A percentile compares a stretch with the other conserved stretches of the same genome.
phyloP scores from a whole-genome alignment of 2,113 vertebrate species.

The Cryptotis parvus region DNA sequence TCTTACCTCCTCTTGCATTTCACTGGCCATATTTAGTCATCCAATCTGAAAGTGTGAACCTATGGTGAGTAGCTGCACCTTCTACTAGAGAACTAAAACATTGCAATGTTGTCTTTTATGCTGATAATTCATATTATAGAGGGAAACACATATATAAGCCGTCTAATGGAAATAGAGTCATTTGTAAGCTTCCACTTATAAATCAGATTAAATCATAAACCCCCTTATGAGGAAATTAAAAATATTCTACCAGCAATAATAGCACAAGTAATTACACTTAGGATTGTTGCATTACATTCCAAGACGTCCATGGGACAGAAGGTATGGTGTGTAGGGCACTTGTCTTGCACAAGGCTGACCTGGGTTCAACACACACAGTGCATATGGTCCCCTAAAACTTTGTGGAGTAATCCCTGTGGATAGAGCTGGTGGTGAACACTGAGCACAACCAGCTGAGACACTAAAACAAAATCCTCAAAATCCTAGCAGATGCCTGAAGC shows the following conservation, averaged over 20 bases:
- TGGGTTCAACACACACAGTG: no score
- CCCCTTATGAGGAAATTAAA: background rate
- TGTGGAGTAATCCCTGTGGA: no score
- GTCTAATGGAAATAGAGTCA: background rate
- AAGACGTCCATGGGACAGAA: no score
- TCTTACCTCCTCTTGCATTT: accelerated
- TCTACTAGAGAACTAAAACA: background rate
- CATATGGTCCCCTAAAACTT: no score
- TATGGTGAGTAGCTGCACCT: background rate
- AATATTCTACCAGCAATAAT: background rate
- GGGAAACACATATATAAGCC: background rate
- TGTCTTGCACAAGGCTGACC: no score
- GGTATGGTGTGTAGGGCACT: no score
- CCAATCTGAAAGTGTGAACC: background rate
- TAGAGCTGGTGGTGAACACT: no score
- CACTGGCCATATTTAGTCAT: background rate
- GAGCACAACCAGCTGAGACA: no score
- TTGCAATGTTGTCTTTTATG: background rate
- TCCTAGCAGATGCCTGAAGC: no score
- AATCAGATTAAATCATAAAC: background rate
- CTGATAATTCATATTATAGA: background rate
- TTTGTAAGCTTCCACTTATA: background rate
- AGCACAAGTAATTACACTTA: no score
- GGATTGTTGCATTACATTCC: no score
- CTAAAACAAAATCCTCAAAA: no score